Base-by-base conservation (phyloP, 2,113 vertebrate genomes). In the Cinclus mexicanus region DNA sequence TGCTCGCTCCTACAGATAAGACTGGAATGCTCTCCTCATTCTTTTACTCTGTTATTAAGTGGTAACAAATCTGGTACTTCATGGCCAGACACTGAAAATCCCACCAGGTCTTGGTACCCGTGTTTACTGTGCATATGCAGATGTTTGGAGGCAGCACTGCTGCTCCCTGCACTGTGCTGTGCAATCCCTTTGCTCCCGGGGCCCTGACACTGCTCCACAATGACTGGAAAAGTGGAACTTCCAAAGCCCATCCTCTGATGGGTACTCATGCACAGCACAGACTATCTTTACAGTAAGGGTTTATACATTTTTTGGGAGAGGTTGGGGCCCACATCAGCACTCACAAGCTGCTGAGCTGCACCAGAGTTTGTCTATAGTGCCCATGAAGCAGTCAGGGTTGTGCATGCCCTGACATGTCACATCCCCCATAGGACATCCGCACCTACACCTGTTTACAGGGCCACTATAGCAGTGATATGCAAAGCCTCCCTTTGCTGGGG, bases 41-140 rank as follows among this genome's bases (percentile, higher is more conserved):
- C 56, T 60, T 78, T 59, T 28, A 52, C 42, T 55, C 64, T 4
- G 9, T 71, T 61, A 52, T n/a, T 46, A 44, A 35, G 60, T 2
- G 1, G 37, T 47, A 78, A 87, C 63, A 59, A 84, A 84, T 39
- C 16, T 2, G 0, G 52, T 47, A 46, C 39, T 77, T 85, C 74
- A n/a, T 60, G 69, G 68, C 24, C 29, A 68, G 44, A 37, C 0
- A 1, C 47, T 49, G 23, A 33, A 86, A 87, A 26, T n/a, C 68
- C 55, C 75, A 6, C 13, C n/a, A 90, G 80, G 46, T 9, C 60
- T 47, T 5, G 4, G n/a, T 5, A 57, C 0, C 0, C 1, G 0
- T 1, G 5, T 56, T 70, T n/a, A 35, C 29, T 2, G 3, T 6
- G 31, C 24, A 46, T n/a, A 44, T 0, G 6, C 37, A 44, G 29